Conservation (phyloP, 2,888 invertebrate species). For the Nematopogon swammerdamellus region DNA sequence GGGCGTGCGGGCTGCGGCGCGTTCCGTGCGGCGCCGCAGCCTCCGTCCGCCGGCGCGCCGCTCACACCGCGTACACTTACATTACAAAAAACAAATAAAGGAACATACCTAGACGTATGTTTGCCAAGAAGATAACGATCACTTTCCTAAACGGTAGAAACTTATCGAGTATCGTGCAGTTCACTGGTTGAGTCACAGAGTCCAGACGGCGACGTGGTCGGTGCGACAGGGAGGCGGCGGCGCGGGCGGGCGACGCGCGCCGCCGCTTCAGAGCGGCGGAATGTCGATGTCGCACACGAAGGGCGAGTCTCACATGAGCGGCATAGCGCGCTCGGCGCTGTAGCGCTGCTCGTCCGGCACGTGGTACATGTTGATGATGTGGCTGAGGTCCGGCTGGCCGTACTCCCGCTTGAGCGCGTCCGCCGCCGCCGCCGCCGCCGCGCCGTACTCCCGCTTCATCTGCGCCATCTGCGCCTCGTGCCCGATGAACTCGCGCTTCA, state of each 20-base stretch:
- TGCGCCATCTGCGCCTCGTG: constrained; percentile 47
- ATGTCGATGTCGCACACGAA: constrained; percentile 63
- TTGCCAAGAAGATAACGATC: constrained; percentile 39
- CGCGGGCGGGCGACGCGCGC: constrained; percentile 51
- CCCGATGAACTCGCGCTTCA: constrained; percentile 46
- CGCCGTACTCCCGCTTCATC: constrained; percentile 52
- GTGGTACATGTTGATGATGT: constrained; percentile 67
- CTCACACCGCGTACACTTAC: constrained; percentile 12
- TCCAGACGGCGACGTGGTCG: not conserved
- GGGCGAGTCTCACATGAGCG: constrained; percentile 63
- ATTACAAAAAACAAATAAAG: constrained; percentile 49
- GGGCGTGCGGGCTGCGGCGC: not conserved
- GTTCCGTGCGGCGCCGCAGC: not conserved
- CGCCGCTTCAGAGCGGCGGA: constrained; percentile 64
- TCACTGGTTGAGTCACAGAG: not conserved
- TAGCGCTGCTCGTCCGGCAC: constrained; percentile 62
- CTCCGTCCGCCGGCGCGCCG: constrained; percentile 18
- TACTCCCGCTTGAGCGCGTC: constrained; percentile 70
- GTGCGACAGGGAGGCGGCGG: constrained; percentile 16
- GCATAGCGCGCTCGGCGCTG: constrained; percentile 61
- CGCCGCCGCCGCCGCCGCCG: constrained; percentile 46
- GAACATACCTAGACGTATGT: constrained; percentile 50
- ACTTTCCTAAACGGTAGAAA: constrained; percentile 36
- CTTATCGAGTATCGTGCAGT: constrained; percentile 14
- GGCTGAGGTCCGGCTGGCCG: constrained; percentile 59